Evolutionary conservation across 2,797 vertebrate species (phyloP), one percentile per base, ranked within the genome.

Genomic region (Lepilemur ruficaudatus): DNA sequence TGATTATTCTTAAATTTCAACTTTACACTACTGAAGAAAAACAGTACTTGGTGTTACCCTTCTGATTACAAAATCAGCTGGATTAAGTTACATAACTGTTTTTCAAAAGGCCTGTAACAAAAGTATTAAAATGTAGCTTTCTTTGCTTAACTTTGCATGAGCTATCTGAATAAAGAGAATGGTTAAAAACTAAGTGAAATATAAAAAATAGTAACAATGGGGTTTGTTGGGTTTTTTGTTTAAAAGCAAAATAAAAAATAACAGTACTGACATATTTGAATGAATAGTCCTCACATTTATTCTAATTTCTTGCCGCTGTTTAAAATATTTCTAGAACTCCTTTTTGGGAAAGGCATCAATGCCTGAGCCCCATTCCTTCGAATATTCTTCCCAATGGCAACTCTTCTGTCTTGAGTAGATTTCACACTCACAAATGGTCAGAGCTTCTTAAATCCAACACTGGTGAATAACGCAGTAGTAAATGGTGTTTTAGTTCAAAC

Each of bases 1-100:
- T 97, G 97, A 98, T 96, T 97, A 97, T 96, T 96, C 92, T 94
- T 95, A 97, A 93, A 95, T 97, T 97, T 97, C 90, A 92, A 95
- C 98, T 96, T 97, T 97, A 93, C 73, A 80, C 65, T 96, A 70
- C 85, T 59, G 32, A 93, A 95, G 94, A 96, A 78, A 9, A 70
- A 90, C 12, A 79, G 48, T 67, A 63, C 0, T 0, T 41, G 61
- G 9, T 32, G 50, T 41, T 91, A 97, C 46, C 59, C 32, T 97
- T 97, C 94, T 89, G 95, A 97, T 96, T 93, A 97, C 72, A 84
- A 93, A 95, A 93, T 75, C 92, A 97, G 59, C 32, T 72, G 46
- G 73, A 95, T 65, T 93, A 95, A 94, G 72, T 96, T 96, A 96
- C n/a, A 3, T 61, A 89, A 95, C 73, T 95, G 67, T 75, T 95